phyloP scores from a whole-genome alignment of 2,888 invertebrate species.

The Anodontia alba region DNA sequence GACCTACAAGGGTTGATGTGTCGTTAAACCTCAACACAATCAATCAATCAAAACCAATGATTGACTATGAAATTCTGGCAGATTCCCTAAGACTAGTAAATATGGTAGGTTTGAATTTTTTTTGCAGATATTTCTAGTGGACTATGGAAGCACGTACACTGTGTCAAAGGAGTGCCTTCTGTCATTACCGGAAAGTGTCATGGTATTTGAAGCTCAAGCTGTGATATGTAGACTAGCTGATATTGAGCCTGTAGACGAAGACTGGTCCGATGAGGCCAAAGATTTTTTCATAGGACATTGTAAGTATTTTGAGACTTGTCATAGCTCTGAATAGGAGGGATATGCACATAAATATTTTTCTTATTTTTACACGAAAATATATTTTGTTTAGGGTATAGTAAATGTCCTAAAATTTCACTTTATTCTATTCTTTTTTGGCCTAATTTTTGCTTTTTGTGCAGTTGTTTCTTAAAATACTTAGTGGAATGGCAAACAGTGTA shows the following conservation, averaged over 20 bases:
- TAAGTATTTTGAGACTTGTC: slow-evolving; percentile 37
- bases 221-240: slow-evolving; percentile 73
- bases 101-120: background rate
- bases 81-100: too few species aligned
- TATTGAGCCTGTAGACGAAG: slow-evolving; percentile 52
- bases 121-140: slow-evolving; percentile 82
- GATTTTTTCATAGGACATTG: slow-evolving; percentile 59
- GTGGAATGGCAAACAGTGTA: too few species aligned
- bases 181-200: slow-evolving; percentile 64
- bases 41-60: too few species aligned
- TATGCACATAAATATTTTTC: too few species aligned
- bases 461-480: too few species aligned
- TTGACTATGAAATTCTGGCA: too few species aligned
- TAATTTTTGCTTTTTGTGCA: too few species aligned
- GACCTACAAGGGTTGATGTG: too few species aligned
- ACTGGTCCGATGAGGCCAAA: slow-evolving; percentile 62
- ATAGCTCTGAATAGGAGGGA: too few species aligned
- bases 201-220: slow-evolving; percentile 73
- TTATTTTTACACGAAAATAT: background rate
- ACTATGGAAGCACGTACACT: slow-evolving; percentile 75
- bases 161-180: slow-evolving; percentile 64
- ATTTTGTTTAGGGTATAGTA: background rate
- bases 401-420: too few species aligned
- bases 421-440: too few species aligned
- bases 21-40: too few species aligned